Percentiles rank a stretch among this genome's conserved stretches.
Conservation (phyloP, 2,113 vertebrate genomes). For the Mormyrus lacerda region DNA sequence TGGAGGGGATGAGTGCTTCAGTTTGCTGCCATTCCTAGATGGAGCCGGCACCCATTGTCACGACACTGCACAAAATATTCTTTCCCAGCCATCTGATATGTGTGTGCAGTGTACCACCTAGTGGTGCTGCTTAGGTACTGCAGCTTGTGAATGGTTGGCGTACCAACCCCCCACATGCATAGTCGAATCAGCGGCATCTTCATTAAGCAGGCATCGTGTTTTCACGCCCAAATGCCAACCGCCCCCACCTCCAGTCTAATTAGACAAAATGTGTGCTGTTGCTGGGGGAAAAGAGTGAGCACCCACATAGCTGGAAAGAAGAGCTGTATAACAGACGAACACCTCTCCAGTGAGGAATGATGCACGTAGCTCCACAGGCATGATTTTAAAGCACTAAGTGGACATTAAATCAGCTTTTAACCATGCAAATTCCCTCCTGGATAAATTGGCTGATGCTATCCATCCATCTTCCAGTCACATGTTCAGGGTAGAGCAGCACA, state of each 20-base stretch:
- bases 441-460: neutral
- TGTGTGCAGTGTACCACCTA: constrained; percentile 78
- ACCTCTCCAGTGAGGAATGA: constrained; percentile 47
- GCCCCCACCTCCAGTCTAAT: constrained; percentile 44
- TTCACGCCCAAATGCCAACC: constrained; percentile 28
- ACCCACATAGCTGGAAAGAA: constrained; percentile 52
- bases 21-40: constrained; percentile 57
- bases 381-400: neutral
- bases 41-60: constrained; percentile 55
- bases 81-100: constrained; percentile 59
- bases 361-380: neutral
- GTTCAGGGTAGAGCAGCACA: neutral
- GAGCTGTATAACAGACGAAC: constrained; percentile 32
- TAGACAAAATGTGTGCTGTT: constrained; percentile 52
- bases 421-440: neutral
- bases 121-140: constrained; percentile 76
- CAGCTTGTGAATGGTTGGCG: constrained; percentile 46
- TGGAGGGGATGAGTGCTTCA: constrained; percentile 34
- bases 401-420: neutral
- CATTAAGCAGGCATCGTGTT: constrained; percentile 61
- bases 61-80: constrained; percentile 60
- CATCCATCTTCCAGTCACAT: neutral
- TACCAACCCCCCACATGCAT: neutral
- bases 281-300: constrained; percentile 32
- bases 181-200: constrained; percentile 44